Base-by-base conservation (phyloP, 92 coral and sea anemone species). In the Siderastrea siderea region DNA sequence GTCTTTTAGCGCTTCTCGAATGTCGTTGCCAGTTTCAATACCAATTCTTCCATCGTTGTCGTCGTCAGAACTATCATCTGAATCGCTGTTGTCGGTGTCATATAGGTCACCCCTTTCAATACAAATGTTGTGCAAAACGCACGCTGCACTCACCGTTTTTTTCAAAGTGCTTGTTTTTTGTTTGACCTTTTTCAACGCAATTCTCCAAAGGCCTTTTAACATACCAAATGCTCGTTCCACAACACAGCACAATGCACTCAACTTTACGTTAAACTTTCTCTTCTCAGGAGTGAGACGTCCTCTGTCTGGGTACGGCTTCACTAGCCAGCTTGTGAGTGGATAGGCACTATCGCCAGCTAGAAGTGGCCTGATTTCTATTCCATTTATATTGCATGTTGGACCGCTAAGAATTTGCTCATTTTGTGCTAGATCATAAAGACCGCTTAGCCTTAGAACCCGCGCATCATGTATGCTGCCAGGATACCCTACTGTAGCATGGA, bases 201-300 rank as follows among this genome's bases (percentile, higher is more conserved):
- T 82, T 43, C 91, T 80, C 95, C 91, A 93, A 1, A 93, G 84
- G 0, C 47, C 93, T 74, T 93, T 93, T 4, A 90, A 86, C 10
- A 68, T 52, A 3, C 96, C 92, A 79, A 93, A 90, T 6, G 96
- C 93, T 1, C 96, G 57, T 59, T 89, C 92, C 0, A 86, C 93
- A 7, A 78, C 47, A 0, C 85, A 67, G 15, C 86, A 15, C 13
- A 91, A 74, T 16, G 93, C 88, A 12, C 61, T 84, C 13, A 89
- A 85, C 16, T 64, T 84, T 14, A 50, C 80, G 79, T 90, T 90
- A 71, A 87, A 93, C 9, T 71, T 78, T 5, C 81, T 86, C 60
- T 89, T 77, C 15, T 75, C 26, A 26, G 75, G 75, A 6, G 61
- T 76, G 50, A 89, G 94, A 45, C 43, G 17, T 2, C 65, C 94